phyloP scores from a whole-genome alignment of 1,140 invertebrate species.

The Macrosteles quadrilineatus region DNA sequence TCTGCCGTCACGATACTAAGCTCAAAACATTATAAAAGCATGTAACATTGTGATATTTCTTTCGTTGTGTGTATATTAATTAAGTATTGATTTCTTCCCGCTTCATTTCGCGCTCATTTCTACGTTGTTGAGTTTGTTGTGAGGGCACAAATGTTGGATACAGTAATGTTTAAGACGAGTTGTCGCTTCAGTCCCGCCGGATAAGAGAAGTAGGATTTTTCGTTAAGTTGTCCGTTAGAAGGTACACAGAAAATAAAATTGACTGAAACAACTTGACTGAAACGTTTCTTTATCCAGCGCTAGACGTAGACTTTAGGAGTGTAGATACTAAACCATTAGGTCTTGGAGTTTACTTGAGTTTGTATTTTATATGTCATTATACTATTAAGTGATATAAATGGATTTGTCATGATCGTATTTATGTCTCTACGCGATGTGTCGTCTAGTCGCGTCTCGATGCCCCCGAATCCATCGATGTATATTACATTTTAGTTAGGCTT shows the following conservation, averaged over 20 bases:
- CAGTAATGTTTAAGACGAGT: conserved; percentile 18
- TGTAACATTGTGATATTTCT: conserved; percentile 34
- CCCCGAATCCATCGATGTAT: conserved; percentile 17
- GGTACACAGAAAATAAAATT: background rate
- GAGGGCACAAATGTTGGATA: conserved; percentile 26
- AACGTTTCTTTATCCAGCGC: conserved; percentile 2
- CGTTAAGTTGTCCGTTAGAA: too few species aligned
- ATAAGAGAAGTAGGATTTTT: too few species aligned
- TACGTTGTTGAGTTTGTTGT: background rate
- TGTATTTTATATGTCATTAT: conserved; percentile 21
- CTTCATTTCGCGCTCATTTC: conserved; percentile 16
- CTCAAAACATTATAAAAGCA: conserved; percentile 29
- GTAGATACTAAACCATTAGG: conserved; percentile 17
- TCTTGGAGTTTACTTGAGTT: conserved; percentile 20
- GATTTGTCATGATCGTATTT: conserved; percentile 17
- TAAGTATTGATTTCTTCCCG: conserved; percentile 24
- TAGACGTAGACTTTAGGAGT: conserved; percentile 8
- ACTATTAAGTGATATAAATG: conserved; percentile 10
- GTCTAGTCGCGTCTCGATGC: conserved; percentile 10
- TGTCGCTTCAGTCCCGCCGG: background rate
- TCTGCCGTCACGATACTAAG: conserved; percentile 24
- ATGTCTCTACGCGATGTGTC: conserved; percentile 8
- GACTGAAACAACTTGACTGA: conserved; percentile 14
- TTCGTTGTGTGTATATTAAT: conserved; percentile 35
- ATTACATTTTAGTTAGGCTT: conserved; percentile 6